Evolutionary conservation across 2,888 invertebrate species (phyloP).

Genomic region (Lycocerus yunnanus): DNA sequence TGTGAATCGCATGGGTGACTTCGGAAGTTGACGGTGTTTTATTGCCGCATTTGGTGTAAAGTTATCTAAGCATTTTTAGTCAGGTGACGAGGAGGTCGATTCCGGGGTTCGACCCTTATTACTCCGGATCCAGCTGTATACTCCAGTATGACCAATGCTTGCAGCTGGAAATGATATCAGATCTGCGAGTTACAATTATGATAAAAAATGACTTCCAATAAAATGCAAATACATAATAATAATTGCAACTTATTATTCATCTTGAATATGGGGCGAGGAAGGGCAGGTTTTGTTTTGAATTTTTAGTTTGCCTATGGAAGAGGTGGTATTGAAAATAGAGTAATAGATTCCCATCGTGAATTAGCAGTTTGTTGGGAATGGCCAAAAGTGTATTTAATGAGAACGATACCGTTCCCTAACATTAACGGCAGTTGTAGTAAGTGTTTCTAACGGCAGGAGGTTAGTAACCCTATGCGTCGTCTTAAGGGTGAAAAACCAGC

Average conservation of each 20-base stretch:
- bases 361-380: constrained; percentile 1
- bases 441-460: constrained; percentile 39
- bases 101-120: constrained; percentile 35
- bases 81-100: constrained; percentile 36
- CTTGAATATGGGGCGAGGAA: background rate
- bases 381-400: constrained; percentile 3
- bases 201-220: background rate
- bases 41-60: constrained; percentile 41
- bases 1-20: constrained; percentile 17
- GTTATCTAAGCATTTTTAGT: constrained; percentile 34
- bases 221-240: background rate
- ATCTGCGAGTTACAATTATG: constrained; percentile 8
- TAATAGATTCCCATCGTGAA: background rate
- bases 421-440: constrained; percentile 37
- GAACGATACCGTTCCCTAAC: constrained; percentile 13
- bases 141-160: constrained; percentile 29
- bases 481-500: constrained; percentile 39
- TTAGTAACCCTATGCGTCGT: constrained; percentile 34
- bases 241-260: background rate
- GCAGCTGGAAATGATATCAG: constrained; percentile 27
- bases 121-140: constrained; percentile 39
- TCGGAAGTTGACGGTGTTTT: constrained; percentile 39
- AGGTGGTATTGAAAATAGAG: background rate
- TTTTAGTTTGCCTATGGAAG: background rate
- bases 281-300: background rate